Evolutionary conservation across 2,113 vertebrate species (phyloP), one percentile per base, ranked within the genome.

Genomic region (Engraulis encrasicolus): DNA sequence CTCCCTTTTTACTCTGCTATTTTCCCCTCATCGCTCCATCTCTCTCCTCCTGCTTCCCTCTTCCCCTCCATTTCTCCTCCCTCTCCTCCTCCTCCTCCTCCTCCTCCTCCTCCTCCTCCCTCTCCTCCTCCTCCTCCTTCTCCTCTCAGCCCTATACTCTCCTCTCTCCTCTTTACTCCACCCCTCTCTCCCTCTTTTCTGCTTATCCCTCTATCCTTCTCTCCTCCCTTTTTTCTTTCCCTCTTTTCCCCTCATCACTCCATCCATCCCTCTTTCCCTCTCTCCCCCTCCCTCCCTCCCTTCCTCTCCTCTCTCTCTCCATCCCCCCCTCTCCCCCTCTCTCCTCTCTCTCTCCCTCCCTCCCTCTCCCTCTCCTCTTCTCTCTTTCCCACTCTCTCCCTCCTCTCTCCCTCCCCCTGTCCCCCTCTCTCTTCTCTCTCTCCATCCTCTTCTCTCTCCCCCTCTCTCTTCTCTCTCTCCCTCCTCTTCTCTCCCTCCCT

Each of bases 231-330:
- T 93, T 90, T 91, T 93, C 93, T 89, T 89, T 86, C 86, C 88
- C 91, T 89, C 87, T 92, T 89, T 91, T 82, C 92, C 95, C 95
- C 95, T 96, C 95, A 95, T 93, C 94, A 95, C 31, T 66, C 58
- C 12, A n/a, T 23, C 23, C 11, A 34, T 27, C 4, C 80, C 83
- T 82, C 74, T 80, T 81, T 23, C 50, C n/a, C 74, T 66, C 77
- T 58, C 48, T 66, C 45, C 78, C 61, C 17, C 66, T 27, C 27
- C 36, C 27, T 38, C 27, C 14, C 27, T 48, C 50, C 15, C 23
- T 31, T 74, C 19, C 11, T 20, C 52, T 18, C 45, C 58, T 54
- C 52, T 80, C 48, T 52, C 36, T 14, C 18, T 40, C 37, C 17
- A 45, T 83, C 79, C 14, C 50, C 17, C 37, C 19, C 27, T 27